Conservation (phyloP, 2,113 vertebrate species). For the Xenopus tropicalis region DNA sequence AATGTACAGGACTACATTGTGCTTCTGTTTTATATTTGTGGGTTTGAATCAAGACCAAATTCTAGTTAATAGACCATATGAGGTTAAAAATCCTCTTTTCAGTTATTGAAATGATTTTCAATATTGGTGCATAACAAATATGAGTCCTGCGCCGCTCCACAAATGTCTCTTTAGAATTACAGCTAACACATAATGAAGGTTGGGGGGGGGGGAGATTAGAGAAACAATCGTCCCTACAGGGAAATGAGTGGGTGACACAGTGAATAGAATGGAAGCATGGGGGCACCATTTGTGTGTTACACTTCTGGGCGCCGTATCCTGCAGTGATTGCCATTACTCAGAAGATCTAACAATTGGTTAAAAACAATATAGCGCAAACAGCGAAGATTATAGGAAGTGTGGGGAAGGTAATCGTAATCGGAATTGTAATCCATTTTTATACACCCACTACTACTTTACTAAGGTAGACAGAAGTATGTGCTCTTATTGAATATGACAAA, state of each 20-base stretch:
- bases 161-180: too few species aligned
- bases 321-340: conserved; percentile 12
- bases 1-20: too few species aligned
- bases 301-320: conserved; percentile 2
- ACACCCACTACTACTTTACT: conserved; percentile 24
- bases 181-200: too few species aligned
- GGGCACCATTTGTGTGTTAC: conserved; percentile 15
- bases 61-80: too few species aligned
- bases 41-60: too few species aligned
- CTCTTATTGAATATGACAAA: background rate
- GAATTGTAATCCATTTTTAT: conserved; percentile 22
- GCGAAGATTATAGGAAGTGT: conserved; percentile 23
- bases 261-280: conserved; percentile 9
- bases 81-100: too few species aligned
- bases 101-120: too few species aligned
- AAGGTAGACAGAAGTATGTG: background rate
- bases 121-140: too few species aligned
- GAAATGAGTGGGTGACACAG: conserved; percentile 10
- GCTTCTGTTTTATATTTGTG: too few species aligned
- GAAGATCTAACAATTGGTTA: conserved; percentile 37
- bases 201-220: background rate
- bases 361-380: conserved; percentile 27
- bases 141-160: too few species aligned
- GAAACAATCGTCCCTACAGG: background rate
- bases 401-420: conserved; percentile 26